Percentiles rank a stretch among this genome's conserved stretches.
These are phyloP conservation scores for Rotaria sp. DNA, from an alignment of 2,888 invertebrate species.

Conservation along the genomic window DNA sequence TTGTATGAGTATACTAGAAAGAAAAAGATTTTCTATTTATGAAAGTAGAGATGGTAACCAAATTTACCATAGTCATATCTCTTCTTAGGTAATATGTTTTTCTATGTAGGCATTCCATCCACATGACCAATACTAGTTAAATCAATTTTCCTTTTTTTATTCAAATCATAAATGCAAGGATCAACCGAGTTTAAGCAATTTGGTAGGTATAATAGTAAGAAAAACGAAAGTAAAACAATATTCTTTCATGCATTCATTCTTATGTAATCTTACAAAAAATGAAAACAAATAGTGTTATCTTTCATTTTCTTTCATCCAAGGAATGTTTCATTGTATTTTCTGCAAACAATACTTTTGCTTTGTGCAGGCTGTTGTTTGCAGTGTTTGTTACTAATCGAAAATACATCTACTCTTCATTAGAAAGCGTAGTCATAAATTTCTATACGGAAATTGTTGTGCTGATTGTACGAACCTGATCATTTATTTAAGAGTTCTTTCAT, in stretches of 20 bases:
- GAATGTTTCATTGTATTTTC: neutral
- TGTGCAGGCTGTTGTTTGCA: too few species aligned
- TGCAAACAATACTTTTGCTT: too few species aligned
- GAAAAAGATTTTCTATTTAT: neutral
- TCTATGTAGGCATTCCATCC: neutral
- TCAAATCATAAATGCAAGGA: neutral
- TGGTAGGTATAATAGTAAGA: neutral
- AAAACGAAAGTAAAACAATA: neutral
- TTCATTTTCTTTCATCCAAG: neutral
- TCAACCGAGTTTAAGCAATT: neutral
- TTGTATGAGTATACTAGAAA: neutral
- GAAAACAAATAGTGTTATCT: neutral
- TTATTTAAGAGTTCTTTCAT: too few species aligned
- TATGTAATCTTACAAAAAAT: neutral
- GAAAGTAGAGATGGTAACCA: neutral
- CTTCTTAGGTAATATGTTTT: neutral
- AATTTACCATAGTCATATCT: neutral
- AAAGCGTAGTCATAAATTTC: too few species aligned
- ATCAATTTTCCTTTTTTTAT: neutral
- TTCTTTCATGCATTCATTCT: neutral
- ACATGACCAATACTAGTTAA: neutral
- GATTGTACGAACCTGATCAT: too few species aligned
- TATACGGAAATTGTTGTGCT: too few species aligned
- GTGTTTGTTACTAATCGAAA: too few species aligned
- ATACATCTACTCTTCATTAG: too few species aligned